phyloP scores from a whole-genome alignment of 2,797 vertebrate species.

The Harpagifer antarcticus region DNA sequence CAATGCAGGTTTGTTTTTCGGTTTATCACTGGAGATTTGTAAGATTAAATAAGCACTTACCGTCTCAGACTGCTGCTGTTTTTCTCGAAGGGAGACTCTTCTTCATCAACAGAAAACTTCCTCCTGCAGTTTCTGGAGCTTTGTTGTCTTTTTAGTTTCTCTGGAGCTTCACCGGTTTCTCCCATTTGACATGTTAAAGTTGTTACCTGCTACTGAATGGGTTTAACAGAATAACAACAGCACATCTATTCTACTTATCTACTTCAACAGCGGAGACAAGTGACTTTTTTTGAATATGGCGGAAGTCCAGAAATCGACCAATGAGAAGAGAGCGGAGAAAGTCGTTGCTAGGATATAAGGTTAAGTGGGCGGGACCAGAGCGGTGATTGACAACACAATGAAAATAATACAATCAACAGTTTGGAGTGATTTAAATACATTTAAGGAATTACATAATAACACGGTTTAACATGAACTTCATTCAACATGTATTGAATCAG shows the following conservation, averaged over 20 bases:
- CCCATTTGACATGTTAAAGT: constrained; percentile 57
- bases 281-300: constrained; percentile 80
- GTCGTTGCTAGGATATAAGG: constrained; percentile 29
- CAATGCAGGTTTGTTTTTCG: rapidly evolving
- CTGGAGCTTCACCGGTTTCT: constrained; percentile 44
- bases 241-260: neutral
- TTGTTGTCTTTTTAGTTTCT: constrained; percentile 44
- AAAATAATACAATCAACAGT: neutral
- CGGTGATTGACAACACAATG: neutral
- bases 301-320: constrained; percentile 73
- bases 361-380: constrained; percentile 31
- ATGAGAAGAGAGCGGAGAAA: constrained; percentile 54
- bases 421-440: neutral
- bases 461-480: neutral
- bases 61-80: constrained; percentile 55
- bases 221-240: constrained; percentile 11
- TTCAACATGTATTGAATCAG: neutral
- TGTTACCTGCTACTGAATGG: neutral
- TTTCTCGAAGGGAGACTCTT: constrained; percentile 29
- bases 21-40: neutral
- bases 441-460: neutral
- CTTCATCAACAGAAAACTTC: constrained; percentile 53
- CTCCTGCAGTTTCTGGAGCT: constrained; percentile 50
- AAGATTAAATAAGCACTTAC: constrained; percentile 54
- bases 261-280: neutral